These are phyloP conservation scores for Deladenus siricidicola DNA, from an alignment of 2,888 invertebrate genomes.

Conservation along the genomic window DNA sequence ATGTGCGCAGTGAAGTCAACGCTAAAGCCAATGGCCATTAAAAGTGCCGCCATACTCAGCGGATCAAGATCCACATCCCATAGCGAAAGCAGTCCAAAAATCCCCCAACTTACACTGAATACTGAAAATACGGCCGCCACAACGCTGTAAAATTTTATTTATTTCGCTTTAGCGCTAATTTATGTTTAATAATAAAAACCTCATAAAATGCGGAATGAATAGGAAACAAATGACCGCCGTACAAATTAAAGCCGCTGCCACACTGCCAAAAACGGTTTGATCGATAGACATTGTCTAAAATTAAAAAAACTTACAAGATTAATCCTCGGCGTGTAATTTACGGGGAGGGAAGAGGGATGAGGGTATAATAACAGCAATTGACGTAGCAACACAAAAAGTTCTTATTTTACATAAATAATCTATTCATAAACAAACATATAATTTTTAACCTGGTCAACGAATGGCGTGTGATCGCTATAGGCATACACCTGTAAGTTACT, in stretches of 20 bases:
- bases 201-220: conserved; percentile 43
- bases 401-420: no score
- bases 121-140: conserved; percentile 41
- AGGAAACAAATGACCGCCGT: conserved; percentile 45
- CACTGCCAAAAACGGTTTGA: conserved; percentile 40
- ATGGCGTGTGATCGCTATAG: conserved; percentile 45
- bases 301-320: not conserved
- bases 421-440: conserved; percentile 4
- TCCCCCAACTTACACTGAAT: conserved; percentile 33
- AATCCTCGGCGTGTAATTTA: no score
- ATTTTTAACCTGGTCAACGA: conserved; percentile 39
- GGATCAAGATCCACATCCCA: conserved; percentile 51
- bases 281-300: conserved; percentile 43
- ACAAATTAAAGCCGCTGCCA: conserved; percentile 40
- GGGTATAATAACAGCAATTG: no score
- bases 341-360: no score
- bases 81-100: conserved; percentile 41
- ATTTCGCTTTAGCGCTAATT: no score
- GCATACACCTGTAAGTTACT: conserved; percentile 35
- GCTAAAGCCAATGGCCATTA: conserved; percentile 50
- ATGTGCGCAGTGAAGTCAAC: conserved; percentile 48
- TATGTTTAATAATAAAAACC: no score
- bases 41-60: conserved; percentile 41
- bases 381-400: not conserved
- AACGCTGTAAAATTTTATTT: conserved; percentile 22